A percentile compares a stretch with the other conserved stretches of the same genome.
Conservation (phyloP, 2,113 vertebrate genomes). For the Burhinus oedicnemus region DNA sequence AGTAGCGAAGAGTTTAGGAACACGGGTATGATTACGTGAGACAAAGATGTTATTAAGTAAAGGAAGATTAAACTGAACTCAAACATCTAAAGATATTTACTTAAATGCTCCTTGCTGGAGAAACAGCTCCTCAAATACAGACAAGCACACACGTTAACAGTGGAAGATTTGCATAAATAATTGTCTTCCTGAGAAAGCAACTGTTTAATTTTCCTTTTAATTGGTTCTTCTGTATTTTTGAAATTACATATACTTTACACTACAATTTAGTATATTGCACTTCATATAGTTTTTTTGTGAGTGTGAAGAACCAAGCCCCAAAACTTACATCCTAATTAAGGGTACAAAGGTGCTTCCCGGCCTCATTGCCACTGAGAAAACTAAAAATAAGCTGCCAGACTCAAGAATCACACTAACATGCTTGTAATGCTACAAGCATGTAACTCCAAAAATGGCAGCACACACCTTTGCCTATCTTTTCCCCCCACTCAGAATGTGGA, state of each 20-base stretch:
- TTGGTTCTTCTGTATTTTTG: neutral
- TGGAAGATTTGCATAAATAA: neutral
- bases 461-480: neutral
- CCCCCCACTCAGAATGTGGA: neutral
- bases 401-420: neutral
- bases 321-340: neutral
- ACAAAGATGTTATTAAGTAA: neutral
- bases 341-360: neutral
- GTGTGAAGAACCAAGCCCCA: neutral
- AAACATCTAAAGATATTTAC: slow-evolving; percentile 4
- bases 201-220: neutral
- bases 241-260: neutral
- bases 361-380: neutral
- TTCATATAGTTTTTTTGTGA: neutral
- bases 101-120: neutral
- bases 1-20: neutral
- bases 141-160: neutral
- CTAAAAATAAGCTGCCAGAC: neutral
- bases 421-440: neutral
- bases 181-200: neutral
- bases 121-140: neutral
- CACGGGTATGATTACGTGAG: neutral
- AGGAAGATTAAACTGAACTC: neutral
- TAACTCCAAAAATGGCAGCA: neutral
- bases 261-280: neutral